Evolutionary conservation across 2,888 invertebrate genomes (phyloP).

Genomic region (Busseola fusca): DNA sequence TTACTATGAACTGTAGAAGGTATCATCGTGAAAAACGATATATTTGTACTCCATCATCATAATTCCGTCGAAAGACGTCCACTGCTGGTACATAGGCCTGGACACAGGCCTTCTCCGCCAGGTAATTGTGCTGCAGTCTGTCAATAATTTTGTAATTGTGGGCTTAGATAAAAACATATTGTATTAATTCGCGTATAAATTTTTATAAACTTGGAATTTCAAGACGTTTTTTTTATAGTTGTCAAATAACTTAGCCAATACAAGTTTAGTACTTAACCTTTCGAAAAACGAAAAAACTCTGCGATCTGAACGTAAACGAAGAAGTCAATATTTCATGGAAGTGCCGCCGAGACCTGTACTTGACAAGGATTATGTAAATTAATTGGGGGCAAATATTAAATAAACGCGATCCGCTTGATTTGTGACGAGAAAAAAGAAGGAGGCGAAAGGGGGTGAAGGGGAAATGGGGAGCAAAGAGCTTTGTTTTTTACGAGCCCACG

Average conservation of each 20-base stretch:
- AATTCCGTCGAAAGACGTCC: too few relatives aligned
- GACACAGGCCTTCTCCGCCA: too few relatives aligned
- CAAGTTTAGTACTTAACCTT: conserved; percentile 7
- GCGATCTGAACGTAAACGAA: conserved; percentile 26
- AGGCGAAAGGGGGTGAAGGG: conserved; percentile 12
- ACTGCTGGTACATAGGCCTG: too few relatives aligned
- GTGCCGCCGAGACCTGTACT: conserved; percentile 69
- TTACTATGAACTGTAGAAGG: not conserved
- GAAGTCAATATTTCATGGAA: conserved; percentile 57
- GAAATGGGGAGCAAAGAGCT: conserved; percentile 34
- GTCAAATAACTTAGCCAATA: not conserved
- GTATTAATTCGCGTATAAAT: not conserved
- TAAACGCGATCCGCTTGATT: conserved; percentile 74
- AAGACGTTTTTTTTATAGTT: not conserved
- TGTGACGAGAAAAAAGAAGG: conserved; percentile 65
- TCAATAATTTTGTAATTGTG: not conserved
- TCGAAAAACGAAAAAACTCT: conserved; percentile 14
- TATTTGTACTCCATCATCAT: too few relatives aligned
- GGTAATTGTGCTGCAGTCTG: not conserved
- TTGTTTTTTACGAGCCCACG: conserved; percentile 66
- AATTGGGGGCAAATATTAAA: conserved; percentile 76
- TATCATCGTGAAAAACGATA: not conserved
- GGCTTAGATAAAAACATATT: not conserved
- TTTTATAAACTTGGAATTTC: not conserved
- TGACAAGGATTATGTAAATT: conserved; percentile 82